Evolutionary conservation across 2,888 invertebrate genomes (phyloP).

Genomic region (Dinocampus coccinellae): DNA sequence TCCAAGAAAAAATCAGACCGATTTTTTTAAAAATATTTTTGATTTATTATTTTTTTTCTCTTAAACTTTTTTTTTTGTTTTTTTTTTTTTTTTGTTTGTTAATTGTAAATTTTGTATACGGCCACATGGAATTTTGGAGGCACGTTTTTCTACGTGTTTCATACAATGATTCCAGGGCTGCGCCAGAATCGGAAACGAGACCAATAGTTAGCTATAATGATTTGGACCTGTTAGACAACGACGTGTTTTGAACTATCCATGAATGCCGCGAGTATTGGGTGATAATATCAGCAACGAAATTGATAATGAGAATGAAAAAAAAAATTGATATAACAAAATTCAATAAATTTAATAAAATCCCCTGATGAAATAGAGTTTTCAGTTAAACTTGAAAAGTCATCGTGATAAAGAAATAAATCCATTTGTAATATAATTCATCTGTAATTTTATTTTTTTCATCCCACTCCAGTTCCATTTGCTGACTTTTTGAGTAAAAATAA

Average conservation of each 20-base stretch:
- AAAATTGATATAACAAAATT: neutral
- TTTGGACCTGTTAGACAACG: conserved; percentile 89
- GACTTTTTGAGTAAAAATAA: conserved; percentile 37
- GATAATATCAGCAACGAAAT: conserved; percentile 19
- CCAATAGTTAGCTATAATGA: conserved; percentile 90
- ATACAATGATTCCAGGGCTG: conserved; percentile 62
- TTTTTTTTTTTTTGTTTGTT: neutral
- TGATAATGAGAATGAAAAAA: neutral
- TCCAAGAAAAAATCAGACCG: neutral
- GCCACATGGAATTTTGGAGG: conserved; percentile 4
- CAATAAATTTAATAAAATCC: neutral
- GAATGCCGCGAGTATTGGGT: conserved; percentile 23
- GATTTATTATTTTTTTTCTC: neutral
- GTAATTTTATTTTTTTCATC: conserved; percentile 55
- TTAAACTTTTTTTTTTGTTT: neutral
- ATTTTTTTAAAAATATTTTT: no score
- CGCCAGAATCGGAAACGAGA: conserved; percentile 72
- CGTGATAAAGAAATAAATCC: conserved; percentile 58
- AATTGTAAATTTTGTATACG: neutral
- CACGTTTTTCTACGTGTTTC: conserved; percentile 40
- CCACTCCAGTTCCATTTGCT: conserved; percentile 53
- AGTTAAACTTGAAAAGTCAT: conserved; percentile 1
- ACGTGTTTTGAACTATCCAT: conserved; percentile 75
- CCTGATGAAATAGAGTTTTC: neutral
- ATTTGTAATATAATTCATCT: conserved; percentile 54